These are phyloP conservation scores for Eulithis testata DNA, from an alignment of 2,888 invertebrate species.

Conservation along the genomic window DNA sequence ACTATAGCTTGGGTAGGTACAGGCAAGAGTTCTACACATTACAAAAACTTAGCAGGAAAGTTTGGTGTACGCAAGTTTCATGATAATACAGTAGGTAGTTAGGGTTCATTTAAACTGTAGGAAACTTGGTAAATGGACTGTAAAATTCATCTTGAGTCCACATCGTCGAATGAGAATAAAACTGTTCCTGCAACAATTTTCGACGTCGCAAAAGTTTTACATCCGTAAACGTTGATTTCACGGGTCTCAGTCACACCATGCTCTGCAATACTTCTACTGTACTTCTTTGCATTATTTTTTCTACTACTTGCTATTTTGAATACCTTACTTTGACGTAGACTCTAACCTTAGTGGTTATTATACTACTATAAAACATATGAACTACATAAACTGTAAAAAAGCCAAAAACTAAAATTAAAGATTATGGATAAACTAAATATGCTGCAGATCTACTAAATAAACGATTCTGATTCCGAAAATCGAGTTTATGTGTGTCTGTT, in stretches of 20 bases:
- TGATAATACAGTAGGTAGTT: conserved; percentile 18
- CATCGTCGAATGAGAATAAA: conserved; percentile 55
- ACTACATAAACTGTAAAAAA: no score
- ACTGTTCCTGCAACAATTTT: conserved; percentile 73
- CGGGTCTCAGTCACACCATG: conserved; percentile 30
- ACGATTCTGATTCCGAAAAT: no score
- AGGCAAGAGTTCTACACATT: no score
- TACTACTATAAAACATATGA: no score
- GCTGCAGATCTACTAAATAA: no score
- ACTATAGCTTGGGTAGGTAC: no score
- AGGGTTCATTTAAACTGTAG: conserved; percentile 31
- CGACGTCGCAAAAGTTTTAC: conserved; percentile 70
- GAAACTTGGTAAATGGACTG: conserved; percentile 35
- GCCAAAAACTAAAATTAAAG: no score
- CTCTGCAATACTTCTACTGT: background rate
- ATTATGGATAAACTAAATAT: no score
- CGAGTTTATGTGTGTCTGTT: no score
- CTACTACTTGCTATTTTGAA: no score
- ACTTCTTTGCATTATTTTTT: background rate
- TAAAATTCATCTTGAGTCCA: conserved; percentile 42
- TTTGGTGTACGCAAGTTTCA: conserved; percentile 1
- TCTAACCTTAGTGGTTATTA: no score
- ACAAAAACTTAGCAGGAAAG: background rate
- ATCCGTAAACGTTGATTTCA: conserved; percentile 55
- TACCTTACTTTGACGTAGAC: no score